phyloP scores from a whole-genome alignment of 2,113 vertebrate species.

The Lophura nycthemera region DNA sequence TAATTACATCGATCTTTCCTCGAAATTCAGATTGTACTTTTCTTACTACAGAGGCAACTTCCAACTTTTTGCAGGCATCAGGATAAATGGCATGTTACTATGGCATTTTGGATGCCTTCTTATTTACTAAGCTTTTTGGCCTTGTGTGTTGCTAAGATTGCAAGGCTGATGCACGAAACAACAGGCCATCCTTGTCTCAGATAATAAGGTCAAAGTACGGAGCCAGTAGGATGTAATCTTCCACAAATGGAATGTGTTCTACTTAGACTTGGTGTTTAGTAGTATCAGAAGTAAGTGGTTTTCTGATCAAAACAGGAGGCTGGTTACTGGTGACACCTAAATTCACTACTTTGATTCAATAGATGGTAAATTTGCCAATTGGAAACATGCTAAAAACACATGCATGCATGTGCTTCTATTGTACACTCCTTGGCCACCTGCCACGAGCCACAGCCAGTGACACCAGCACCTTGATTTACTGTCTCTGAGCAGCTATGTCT shows the following conservation, averaged over 20 bases:
- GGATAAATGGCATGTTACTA: slow-evolving; percentile 52
- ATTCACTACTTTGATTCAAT: not conserved
- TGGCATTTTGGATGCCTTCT: slow-evolving; percentile 54
- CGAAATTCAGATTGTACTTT: not conserved
- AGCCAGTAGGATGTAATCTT: not conserved
- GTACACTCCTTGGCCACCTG: not conserved
- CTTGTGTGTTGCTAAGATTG: slow-evolving; percentile 63
- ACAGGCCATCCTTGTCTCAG: not conserved
- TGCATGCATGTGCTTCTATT: not conserved
- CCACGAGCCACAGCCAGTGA: not conserved
- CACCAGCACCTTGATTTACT: slow-evolving; percentile 38
- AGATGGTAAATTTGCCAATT: not conserved
- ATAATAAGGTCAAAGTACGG: slow-evolving; percentile 12
- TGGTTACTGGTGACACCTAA: not conserved
- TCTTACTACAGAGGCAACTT: slow-evolving; percentile 30
- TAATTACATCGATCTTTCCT: not conserved
- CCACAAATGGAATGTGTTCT: not conserved
- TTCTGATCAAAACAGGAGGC: not conserved
- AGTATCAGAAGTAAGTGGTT: not conserved
- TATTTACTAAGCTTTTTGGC: slow-evolving; percentile 40
- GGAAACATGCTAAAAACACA: not conserved
- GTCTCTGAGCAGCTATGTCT: slow-evolving; percentile 37
- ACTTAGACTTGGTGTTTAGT: not conserved
- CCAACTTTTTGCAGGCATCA: slow-evolving; percentile 27
- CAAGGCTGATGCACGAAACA: slow-evolving; percentile 43